Evolutionary conservation across 1,140 invertebrate genomes (phyloP).

Genomic region (Ceratoteleas bidentatus): DNA sequence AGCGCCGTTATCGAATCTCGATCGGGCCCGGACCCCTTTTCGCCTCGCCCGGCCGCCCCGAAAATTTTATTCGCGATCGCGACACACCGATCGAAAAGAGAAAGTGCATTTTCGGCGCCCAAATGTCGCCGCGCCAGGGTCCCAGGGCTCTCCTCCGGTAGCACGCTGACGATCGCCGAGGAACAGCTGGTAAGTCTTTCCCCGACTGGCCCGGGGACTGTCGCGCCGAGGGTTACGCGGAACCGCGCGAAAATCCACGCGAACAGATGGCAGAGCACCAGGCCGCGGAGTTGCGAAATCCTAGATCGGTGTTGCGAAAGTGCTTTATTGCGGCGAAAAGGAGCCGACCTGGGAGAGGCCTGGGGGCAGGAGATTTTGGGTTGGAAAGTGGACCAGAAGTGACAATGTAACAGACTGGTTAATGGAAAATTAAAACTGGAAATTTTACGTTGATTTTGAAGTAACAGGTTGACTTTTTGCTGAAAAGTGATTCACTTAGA

Average conservation of each 20-base stretch:
- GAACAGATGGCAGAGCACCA: constrained; percentile 42
- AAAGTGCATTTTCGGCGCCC: background rate
- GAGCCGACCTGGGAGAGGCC: no score
- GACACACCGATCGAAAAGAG: background rate
- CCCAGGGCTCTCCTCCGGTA: constrained; percentile 40
- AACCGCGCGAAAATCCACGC: constrained; percentile 1
- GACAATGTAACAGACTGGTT: no score
- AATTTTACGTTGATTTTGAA: no score
- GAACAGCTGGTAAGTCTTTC: constrained; percentile 62
- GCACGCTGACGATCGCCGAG: constrained; percentile 33
- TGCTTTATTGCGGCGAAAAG: background rate
- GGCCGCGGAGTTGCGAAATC: constrained; percentile 47
- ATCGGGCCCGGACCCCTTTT: constrained; percentile 6
- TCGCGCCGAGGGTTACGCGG: background rate
- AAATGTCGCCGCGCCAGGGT: constrained; percentile 44
- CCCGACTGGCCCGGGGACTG: background rate
- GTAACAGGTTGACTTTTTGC: no score
- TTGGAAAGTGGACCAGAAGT: background rate
- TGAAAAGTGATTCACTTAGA: no score
- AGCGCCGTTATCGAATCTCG: background rate
- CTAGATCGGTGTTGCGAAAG: constrained; percentile 53
- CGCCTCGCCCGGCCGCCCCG: background rate
- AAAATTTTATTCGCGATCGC: background rate
- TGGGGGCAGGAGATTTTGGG: background rate
- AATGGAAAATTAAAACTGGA: no score